These are phyloP conservation scores for Octodonta nipae DNA, from an alignment of 2,888 invertebrate species.

Conservation along the genomic window DNA sequence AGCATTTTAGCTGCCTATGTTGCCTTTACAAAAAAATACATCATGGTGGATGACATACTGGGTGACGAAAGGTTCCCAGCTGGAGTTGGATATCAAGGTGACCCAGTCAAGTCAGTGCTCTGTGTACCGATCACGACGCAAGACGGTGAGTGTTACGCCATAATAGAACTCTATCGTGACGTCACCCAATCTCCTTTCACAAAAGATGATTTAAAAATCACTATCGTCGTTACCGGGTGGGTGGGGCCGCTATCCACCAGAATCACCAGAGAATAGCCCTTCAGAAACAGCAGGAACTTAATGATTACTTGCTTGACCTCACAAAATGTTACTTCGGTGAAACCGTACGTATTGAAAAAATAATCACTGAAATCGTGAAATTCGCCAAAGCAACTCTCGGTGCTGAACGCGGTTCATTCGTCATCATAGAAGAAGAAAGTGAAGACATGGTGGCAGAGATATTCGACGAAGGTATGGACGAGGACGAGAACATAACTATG, in stretches of 20 bases:
- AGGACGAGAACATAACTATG: constrained; percentile 30
- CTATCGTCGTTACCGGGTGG: constrained; percentile 33
- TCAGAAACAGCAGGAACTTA: constrained; percentile 33
- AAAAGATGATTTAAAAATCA: constrained; percentile 29
- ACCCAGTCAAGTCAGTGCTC: constrained; percentile 43
- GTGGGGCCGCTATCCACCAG: constrained; percentile 36
- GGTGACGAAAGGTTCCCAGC: constrained; percentile 45
- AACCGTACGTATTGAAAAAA: constrained; percentile 41
- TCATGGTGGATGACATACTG: constrained; percentile 42
- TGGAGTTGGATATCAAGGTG: constrained; percentile 36
- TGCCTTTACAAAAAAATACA: constrained; percentile 42
- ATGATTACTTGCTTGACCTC: constrained; percentile 32
- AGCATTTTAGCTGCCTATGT: constrained; percentile 45
- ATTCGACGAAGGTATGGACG: constrained; percentile 44
- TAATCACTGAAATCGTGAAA: constrained; percentile 48
- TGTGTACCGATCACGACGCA: constrained; percentile 48
- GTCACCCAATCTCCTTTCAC: constrained; percentile 23
- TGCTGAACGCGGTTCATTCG: constrained; percentile 46
- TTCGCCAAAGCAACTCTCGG: constrained; percentile 44
- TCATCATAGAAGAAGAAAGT: constrained; percentile 40
- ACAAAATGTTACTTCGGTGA: constrained; percentile 42
- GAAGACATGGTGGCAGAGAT: constrained; percentile 41
- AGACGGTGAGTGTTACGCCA: constrained; percentile 44
- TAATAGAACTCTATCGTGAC: constrained; percentile 44
- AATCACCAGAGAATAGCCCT: constrained; percentile 30